phyloP scores from a whole-genome alignment of 1,140 invertebrate genomes.

The Caerostris darwini region DNA sequence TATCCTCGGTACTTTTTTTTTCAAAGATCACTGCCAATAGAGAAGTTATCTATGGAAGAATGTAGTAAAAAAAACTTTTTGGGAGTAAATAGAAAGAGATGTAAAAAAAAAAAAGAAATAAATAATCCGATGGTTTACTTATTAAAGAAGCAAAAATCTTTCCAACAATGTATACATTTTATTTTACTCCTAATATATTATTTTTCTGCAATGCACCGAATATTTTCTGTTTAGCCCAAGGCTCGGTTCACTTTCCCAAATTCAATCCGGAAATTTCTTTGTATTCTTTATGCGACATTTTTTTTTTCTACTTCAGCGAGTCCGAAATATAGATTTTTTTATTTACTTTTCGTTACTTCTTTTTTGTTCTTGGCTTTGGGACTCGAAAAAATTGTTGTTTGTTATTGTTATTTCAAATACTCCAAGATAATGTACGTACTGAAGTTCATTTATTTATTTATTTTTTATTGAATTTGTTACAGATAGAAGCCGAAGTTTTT shows the following conservation, averaged over 20 bases:
- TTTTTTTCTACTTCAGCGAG: neutral
- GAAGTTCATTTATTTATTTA: neutral
- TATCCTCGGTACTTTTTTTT: neutral
- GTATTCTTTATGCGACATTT: neutral
- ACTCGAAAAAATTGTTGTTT: neutral
- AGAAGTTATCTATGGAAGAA: neutral
- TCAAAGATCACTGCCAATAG: neutral
- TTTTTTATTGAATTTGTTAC: neutral
- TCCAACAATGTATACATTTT: constrained; percentile 11
- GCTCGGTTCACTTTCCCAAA: constrained; percentile 34
- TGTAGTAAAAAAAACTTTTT: neutral
- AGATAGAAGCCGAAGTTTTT: neutral
- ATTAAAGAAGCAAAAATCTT: constrained; percentile 8
- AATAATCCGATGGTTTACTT: neutral
- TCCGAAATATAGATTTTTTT: neutral
- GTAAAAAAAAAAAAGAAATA: neutral
- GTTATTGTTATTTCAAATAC: constrained; percentile 24
- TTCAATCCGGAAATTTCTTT: constrained; percentile 38
- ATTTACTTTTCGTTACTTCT: neutral
- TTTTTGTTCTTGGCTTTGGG: constrained; percentile 13
- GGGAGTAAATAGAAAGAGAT: neutral
- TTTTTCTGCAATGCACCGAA: neutral
- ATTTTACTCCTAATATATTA: neutral
- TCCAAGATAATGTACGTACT: neutral
- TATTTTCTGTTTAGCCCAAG: neutral